These are phyloP conservation scores for Metaphire vulgaris DNA, from an alignment of 1,140 invertebrate species.

Conservation along the genomic window DNA sequence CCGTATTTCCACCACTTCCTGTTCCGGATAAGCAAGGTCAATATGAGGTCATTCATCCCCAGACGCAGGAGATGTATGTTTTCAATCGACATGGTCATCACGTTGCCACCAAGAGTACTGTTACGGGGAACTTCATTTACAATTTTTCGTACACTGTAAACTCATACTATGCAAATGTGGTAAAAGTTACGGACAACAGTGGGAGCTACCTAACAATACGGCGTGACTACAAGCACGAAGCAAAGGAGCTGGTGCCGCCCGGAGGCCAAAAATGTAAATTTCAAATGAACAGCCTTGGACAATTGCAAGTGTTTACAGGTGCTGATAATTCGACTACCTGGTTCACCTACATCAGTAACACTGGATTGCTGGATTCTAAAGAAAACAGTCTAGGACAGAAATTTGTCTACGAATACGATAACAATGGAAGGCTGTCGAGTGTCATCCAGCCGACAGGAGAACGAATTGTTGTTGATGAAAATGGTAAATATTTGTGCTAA, in stretches of 20 bases:
- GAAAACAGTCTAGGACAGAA: conserved; percentile 71
- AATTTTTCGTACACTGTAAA: conserved; percentile 92
- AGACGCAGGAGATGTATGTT: conserved; percentile 86
- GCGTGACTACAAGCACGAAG: conserved; percentile 60
- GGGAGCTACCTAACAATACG: conserved; percentile 77
- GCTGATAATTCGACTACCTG: conserved; percentile 85
- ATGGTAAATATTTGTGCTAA: neutral
- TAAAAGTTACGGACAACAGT: conserved; percentile 82
- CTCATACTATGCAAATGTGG: conserved; percentile 88
- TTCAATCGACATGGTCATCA: conserved; percentile 95
- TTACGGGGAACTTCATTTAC: conserved; percentile 84
- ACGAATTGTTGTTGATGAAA: neutral
- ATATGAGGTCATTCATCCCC: conserved; percentile 81
- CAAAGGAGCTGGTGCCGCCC: conserved; percentile 88
- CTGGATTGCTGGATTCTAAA: conserved; percentile 66
- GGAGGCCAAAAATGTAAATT: conserved; percentile 85
- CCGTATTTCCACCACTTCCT: conserved; percentile 81
- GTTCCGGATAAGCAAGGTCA: conserved; percentile 79
- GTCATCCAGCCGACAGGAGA: neutral
- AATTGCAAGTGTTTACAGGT: conserved; percentile 78
- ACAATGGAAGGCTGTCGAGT: conserved; percentile 65
- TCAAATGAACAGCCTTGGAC: conserved; percentile 72
- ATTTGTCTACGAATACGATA: conserved; percentile 81
- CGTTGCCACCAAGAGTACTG: conserved; percentile 80
- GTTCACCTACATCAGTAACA: conserved; percentile 84